phyloP scores from a whole-genome alignment of 2,113 vertebrate species.

The Gymnocephalus cernua region DNA sequence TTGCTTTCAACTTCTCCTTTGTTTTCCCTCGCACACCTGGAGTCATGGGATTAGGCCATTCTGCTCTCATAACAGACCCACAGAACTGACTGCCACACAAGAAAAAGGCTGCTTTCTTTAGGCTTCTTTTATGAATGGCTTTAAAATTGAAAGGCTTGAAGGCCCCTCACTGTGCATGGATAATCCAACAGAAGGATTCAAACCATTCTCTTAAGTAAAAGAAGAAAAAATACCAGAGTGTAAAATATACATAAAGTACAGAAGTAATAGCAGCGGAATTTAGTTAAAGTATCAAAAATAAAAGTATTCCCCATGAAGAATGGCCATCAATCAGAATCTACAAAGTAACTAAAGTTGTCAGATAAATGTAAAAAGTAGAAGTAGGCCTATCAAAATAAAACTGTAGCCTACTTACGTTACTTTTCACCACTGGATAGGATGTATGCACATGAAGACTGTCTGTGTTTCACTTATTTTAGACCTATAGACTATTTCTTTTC shows the following conservation, averaged over 20 bases:
- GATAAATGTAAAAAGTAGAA: neutral
- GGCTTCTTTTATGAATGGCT: neutral
- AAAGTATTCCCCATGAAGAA: neutral
- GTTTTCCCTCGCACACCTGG: constrained; percentile 25
- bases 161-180: neutral
- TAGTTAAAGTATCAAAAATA: neutral
- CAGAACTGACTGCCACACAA: neutral
- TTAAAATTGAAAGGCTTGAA: neutral
- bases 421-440: constrained; percentile 17
- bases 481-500: neutral
- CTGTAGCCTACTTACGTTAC: neutral
- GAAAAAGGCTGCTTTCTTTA: neutral
- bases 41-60: constrained; percentile 14
- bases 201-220: neutral
- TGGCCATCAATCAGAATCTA: neutral
- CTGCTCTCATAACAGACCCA: constrained; percentile 1
- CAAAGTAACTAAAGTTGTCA: neutral
- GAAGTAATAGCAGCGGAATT: neutral
- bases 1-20: constrained; percentile 10
- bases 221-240: neutral
- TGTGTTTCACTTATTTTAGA: neutral
- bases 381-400: neutral
- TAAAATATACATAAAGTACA: neutral
- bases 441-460: neutral
- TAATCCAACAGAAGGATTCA: neutral